A percentile compares a stretch with the other conserved stretches of the same genome.
Conservation (phyloP, 2,113 vertebrate species). For the Hippocampus comes region DNA sequence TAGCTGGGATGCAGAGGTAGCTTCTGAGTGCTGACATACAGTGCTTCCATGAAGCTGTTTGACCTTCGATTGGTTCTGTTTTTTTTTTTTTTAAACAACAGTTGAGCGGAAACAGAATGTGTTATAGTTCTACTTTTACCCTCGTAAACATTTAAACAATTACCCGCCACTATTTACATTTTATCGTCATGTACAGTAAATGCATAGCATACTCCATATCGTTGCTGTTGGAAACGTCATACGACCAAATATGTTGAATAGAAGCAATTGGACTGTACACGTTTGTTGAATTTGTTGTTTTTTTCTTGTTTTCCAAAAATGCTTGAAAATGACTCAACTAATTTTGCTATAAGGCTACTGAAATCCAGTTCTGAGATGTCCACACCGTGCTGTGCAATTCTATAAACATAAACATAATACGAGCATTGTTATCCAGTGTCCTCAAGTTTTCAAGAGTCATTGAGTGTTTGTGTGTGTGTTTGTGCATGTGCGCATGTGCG, state of each 20-base stretch:
- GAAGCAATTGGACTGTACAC: not conserved
- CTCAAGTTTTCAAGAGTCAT: not conserved
- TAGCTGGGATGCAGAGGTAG: not conserved
- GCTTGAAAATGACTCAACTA: not conserved
- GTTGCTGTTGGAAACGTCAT: not conserved
- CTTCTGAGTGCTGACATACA: not conserved
- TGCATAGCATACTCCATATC: too few species aligned
- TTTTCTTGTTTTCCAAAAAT: not conserved
- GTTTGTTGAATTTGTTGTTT: not conserved
- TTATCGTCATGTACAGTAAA: not conserved
- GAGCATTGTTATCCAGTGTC: not conserved
- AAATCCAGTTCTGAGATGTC: not conserved
- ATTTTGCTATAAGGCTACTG: not conserved
- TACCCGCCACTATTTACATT: not conserved
- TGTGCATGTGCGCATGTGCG: conserved; percentile 16
- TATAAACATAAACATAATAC: not conserved
- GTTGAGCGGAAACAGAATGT: not conserved
- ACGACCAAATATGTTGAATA: not conserved
- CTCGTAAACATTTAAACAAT: not conserved
- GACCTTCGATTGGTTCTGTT: not conserved
- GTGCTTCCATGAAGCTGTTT: not conserved
- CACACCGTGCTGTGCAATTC: not conserved
- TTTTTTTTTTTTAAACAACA: not conserved
- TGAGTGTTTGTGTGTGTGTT: not conserved
- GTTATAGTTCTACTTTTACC: not conserved